Conservation (phyloP, 2,113 vertebrate genomes). For the Campylomormyrus numenius region DNA sequence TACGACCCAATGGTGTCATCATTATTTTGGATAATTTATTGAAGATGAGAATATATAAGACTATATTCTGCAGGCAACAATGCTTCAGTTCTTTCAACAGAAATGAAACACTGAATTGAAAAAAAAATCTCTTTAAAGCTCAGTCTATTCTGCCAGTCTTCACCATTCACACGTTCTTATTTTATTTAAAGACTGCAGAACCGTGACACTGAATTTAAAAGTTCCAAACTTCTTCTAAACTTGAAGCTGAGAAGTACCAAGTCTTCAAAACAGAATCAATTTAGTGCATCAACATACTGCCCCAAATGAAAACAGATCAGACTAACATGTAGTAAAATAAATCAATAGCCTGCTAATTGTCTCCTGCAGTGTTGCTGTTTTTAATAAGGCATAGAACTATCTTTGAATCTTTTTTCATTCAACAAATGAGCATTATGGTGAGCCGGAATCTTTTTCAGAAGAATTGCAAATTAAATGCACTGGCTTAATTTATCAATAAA, state of each 20-base stretch:
- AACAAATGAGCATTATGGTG: neutral
- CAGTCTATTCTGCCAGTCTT: neutral
- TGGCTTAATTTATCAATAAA: neutral
- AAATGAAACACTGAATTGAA: conserved; percentile 13
- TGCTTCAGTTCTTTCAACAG: conserved; percentile 11
- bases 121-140: conserved; percentile 10
- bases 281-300: neutral
- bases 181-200: conserved; percentile 7
- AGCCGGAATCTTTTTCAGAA: neutral
- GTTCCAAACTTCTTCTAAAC: neutral
- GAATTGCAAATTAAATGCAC: neutral
- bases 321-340: neutral
- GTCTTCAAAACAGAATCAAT: neutral
- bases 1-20: neutral
- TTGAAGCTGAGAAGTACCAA: neutral
- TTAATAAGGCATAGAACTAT: neutral
- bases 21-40: conserved; percentile 15
- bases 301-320: neutral
- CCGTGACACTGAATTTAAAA: neutral
- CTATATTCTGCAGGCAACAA: neutral
- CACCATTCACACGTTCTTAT: neutral
- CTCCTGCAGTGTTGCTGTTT: neutral
- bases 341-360: neutral
- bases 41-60: neutral
- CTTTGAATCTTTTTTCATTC: neutral